These are phyloP conservation scores for Agrochola lota DNA, from an alignment of 2,888 invertebrate species.

Conservation along the genomic window DNA sequence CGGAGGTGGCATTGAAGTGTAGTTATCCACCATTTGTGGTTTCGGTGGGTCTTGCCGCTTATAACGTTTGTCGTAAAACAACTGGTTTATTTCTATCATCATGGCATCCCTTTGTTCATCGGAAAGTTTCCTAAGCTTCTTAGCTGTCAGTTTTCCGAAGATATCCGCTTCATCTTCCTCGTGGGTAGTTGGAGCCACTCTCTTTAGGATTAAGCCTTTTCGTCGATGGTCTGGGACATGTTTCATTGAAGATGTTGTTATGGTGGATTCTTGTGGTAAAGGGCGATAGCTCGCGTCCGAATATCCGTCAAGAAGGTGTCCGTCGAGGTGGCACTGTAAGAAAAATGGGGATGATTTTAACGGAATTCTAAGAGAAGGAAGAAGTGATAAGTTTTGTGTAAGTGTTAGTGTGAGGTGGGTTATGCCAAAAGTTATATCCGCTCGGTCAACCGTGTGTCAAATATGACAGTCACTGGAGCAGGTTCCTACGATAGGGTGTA, in stretches of 20 bases:
- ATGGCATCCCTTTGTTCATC: slow-evolving; percentile 33
- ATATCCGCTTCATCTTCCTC: slow-evolving; percentile 46
- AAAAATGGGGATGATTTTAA: slow-evolving; percentile 11
- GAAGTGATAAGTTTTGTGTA: background rate
- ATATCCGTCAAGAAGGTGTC: slow-evolving; percentile 18
- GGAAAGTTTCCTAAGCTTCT: slow-evolving; percentile 36
- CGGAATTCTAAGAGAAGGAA: background rate
- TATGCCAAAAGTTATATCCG: background rate
- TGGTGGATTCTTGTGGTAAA: slow-evolving; percentile 18
- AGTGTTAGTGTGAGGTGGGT: slow-evolving; percentile 6
- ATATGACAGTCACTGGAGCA: background rate
- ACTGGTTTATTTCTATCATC: slow-evolving; percentile 44
- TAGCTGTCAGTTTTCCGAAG: slow-evolving; percentile 52
- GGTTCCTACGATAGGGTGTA: no score
- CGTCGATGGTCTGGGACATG: background rate
- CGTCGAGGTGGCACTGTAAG: slow-evolving; percentile 28
- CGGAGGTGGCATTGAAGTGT: background rate
- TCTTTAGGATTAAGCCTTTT: slow-evolving; percentile 30
- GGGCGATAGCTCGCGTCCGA: background rate
- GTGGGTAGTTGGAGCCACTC: background rate
- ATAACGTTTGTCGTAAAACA: slow-evolving; percentile 30
- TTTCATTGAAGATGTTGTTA: slow-evolving; percentile 7
- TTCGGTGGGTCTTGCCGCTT: background rate
- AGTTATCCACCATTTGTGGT: slow-evolving; percentile 3
- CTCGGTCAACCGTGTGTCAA: background rate